Conservation (phyloP, 2,113 vertebrate genomes). For the Aldabrachelys gigantea region DNA sequence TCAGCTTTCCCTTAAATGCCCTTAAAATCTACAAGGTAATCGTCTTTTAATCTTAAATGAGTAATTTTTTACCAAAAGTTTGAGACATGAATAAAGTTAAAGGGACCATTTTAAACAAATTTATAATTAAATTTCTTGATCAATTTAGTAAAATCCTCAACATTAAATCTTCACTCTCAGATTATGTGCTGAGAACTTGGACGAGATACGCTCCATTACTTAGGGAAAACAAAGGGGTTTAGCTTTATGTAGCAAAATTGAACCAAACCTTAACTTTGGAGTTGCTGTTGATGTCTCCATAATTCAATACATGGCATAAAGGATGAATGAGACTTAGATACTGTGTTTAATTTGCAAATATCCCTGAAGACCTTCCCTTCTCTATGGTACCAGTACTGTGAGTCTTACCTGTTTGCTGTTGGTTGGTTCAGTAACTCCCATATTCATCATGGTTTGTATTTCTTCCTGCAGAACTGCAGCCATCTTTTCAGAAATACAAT, state of each 20-base stretch:
- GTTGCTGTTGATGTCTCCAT: fast-evolving
- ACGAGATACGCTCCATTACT: too few relatives aligned
- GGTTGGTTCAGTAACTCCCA: fast-evolving
- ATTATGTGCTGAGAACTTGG: neutral
- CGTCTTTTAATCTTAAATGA: neutral
- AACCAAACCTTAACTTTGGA: neutral
- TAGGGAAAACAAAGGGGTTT: neutral
- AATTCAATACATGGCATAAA: neutral
- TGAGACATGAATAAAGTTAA: neutral
- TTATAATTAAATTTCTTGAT: neutral
- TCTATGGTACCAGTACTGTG: neutral
- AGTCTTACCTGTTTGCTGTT: neutral
- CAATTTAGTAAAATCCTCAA: fast-evolving
- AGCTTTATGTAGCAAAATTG: neutral
- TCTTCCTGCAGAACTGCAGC: neutral
- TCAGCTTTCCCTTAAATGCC: fast-evolving
- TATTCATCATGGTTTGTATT: neutral
- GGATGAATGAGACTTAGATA: neutral
- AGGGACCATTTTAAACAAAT: neutral
- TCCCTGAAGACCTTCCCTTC: neutral
- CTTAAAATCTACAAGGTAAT: neutral
- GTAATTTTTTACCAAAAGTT: neutral
- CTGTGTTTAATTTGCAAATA: neutral
- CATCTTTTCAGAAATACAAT: neutral
- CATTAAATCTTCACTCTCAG: neutral